Conservation (phyloP, 2,888 invertebrate genomes). For the Listrodromus nycthemerus region DNA sequence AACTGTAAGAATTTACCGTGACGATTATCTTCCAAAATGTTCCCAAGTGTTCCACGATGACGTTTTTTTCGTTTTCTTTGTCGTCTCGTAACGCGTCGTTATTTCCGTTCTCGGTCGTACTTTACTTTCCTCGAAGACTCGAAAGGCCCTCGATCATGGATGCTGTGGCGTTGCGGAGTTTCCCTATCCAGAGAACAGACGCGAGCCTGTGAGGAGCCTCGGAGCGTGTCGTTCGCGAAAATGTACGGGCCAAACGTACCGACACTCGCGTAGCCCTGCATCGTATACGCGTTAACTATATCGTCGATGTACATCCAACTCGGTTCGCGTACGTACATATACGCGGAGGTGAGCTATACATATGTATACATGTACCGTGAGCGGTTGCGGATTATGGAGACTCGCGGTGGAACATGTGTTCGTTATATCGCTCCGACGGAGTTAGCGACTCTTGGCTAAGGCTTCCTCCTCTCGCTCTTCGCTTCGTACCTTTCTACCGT, state of each 20-base stretch:
- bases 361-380: constrained; percentile 71
- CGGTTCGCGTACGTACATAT: constrained; percentile 9
- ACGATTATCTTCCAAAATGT: too few relatives aligned
- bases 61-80: too few relatives aligned
- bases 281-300: constrained; percentile 25
- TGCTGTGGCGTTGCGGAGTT: constrained; percentile 5
- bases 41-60: too few relatives aligned
- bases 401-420: constrained; percentile 82
- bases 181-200: neutral
- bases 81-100: too few relatives aligned
- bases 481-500: constrained; percentile 34
- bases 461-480: constrained; percentile 72
- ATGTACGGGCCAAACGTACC: constrained; percentile 38
- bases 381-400: constrained; percentile 81
- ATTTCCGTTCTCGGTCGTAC: neutral
- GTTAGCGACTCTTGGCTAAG: constrained; percentile 81
- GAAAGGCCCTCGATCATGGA: constrained; percentile 6
- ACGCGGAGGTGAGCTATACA: neutral
- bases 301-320: constrained; percentile 62
- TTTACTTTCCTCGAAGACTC: neutral
- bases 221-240: constrained; percentile 28
- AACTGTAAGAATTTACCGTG: too few relatives aligned
- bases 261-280: neutral
- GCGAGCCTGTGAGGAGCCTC: constrained; percentile 15
- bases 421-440: constrained; percentile 81